Evolutionary conservation across 2,797 vertebrate species (phyloP).

Genomic region (Taenioides sp.): DNA sequence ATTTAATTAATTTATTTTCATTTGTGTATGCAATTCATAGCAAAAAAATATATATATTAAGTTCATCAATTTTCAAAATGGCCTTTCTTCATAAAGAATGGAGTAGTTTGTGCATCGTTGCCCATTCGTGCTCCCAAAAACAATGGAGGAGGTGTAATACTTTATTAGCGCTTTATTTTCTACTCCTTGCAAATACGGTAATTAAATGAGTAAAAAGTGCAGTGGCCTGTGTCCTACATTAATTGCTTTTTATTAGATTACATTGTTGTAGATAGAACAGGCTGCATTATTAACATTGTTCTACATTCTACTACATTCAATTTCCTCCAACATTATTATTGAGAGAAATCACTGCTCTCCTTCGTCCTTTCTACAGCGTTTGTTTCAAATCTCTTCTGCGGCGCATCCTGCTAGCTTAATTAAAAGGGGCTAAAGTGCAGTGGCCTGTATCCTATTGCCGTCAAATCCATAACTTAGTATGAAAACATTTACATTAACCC

Average conservation of each 20-base stretch:
- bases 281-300: slow-evolving; percentile 82
- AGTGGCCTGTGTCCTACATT: slow-evolving; percentile 86
- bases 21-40: not conserved
- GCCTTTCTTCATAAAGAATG: not conserved
- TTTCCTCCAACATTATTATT: slow-evolving; percentile 81
- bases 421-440: slow-evolving; percentile 81
- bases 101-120: slow-evolving; percentile 3
- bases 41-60: not conserved
- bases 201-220: slow-evolving; percentile 84
- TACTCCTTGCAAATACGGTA: slow-evolving; percentile 77
- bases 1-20: not conserved
- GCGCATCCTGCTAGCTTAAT: slow-evolving; percentile 81
- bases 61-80: not conserved
- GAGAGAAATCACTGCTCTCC: slow-evolving; percentile 65
- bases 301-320: slow-evolving; percentile 85
- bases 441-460: slow-evolving; percentile 81
- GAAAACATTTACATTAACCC: slow-evolving; percentile 79
- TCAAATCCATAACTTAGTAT: slow-evolving; percentile 79
- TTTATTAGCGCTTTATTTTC: slow-evolving; percentile 71
- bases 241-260: slow-evolving; percentile 87
- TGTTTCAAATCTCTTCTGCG: slow-evolving; percentile 76
- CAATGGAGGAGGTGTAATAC: slow-evolving; percentile 69
- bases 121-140: slow-evolving; percentile 41
- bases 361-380: slow-evolving; percentile 57
- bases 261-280: slow-evolving; percentile 76